Base-by-base conservation (phyloP, 2,113 vertebrate genomes). In the Marmota monax region DNA sequence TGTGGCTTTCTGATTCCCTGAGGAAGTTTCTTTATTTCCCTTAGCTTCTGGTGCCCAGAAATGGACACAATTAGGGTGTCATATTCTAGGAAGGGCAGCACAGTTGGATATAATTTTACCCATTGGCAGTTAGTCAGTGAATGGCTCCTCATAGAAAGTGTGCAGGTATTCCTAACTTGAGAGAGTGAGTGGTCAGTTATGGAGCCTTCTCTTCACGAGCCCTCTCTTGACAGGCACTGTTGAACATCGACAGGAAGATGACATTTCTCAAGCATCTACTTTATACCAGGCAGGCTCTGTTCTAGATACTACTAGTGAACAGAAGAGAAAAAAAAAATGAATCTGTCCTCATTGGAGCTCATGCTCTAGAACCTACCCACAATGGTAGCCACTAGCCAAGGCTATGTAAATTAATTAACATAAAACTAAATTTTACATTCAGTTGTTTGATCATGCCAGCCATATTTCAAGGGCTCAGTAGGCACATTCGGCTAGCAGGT, bases 21-120 rank as follows among this genome's bases (percentile, higher is more conserved):
- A 12, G 25, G 14, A 45, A 67, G 70, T 95, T 70, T 77, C 74
- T 78, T 72, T 91, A 72, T 91, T 39, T 77, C 53, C 86, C 45
- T 92, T 76, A 73, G 76, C 45, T 87, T 92, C 73, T 91, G 74
- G 51, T 73, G 27, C 17, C 61, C 53, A 86, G 79, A 88, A 89
- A 8, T 58, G 69, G 80, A 94, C 72, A 94, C 73, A 58, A n/a
- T 76, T 61, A 96, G 20, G 34, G 61, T 29, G 8, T 80, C 39
- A 16, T 39, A 48, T 53, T 80, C 16, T 45, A 93, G 86, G 76
- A 93, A 73, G 70, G 17, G 53, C 39, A 95, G 69, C 73, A 83
- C 23, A 22, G 79, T 53, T 74, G 58, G 70, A 37, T 76, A 16
- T 90, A n/a, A 82, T 90, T 88, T 74, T 76, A 73, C 29, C n/a